Base-by-base conservation (phyloP, 2,113 vertebrate species). In the Lophochroa leadbeateri region DNA sequence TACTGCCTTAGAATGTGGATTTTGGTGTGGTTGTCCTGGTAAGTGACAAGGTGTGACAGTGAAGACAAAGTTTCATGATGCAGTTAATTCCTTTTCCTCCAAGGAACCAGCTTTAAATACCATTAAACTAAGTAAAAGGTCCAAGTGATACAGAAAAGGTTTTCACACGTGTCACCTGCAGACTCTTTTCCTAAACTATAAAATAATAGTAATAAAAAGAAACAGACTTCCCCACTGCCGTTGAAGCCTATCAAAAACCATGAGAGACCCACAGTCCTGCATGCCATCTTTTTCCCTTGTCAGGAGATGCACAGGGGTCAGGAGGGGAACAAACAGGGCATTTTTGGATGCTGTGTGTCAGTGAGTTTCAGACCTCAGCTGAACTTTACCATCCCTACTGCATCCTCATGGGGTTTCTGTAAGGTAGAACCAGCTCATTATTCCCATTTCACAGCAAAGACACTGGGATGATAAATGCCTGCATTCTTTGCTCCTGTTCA, bases 391-490 rank as follows among this genome's bases (percentile, higher is more conserved):
- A 79, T 35, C 55, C 46, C 47, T 41, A 4, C 16, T 47, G 33
- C 4, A 5, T 39, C 39, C 35, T 76, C 20, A 3, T 4, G 41
- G 35, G 17, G 4, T 71, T 89, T 91, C 84, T 60, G 20, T 39
- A 52, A 83, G 46, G 37, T 3, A 31, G 41, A 46, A 71, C 44
- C 46, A 58, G 27, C 1, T 7, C 5, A 8, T 37, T 70, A 29
- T n/a, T 41, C 19, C 37, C 37, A 1, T 80, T 86, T 77, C 64
- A 41, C 49, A 67, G 41, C 46, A 27, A 43, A 63, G 61, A 16
- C 1, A 0, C 13, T 33, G 13, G 70, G 10, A 44, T 37, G n/a
- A 17, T 43, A 28, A 71, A 24, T 2, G 1, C 23, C 57, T 35
- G 4, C 5, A 10, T 13, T 25, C 29, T 76, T 43, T 21, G n/a